These are phyloP conservation scores for Anser cygnoides DNA, from an alignment of 2,113 vertebrate species.

Conservation along the genomic window DNA sequence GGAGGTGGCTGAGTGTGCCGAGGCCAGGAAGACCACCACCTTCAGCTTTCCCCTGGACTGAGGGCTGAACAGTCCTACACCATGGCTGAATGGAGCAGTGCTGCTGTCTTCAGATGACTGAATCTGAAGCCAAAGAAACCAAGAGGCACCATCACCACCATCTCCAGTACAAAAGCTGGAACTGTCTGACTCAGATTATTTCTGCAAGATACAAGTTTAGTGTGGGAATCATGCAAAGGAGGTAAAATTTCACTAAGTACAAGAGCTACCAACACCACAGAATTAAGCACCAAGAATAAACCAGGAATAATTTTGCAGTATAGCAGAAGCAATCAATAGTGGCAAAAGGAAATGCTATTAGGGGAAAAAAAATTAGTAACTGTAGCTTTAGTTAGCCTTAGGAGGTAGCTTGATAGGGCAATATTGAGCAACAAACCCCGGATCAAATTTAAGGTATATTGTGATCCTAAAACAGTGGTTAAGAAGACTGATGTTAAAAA, in stretches of 20 bases:
- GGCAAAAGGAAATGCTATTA: not conserved
- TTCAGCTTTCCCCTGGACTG: not conserved
- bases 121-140: not conserved
- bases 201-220: not conserved
- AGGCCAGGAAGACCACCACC: not conserved
- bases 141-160: not conserved
- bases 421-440: not conserved
- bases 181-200: not conserved
- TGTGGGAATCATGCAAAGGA: not conserved
- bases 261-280: not conserved
- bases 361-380: not conserved
- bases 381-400: not conserved
- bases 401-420: not conserved
- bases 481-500: not conserved
- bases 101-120: not conserved
- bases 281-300: not conserved
- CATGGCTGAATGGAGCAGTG: not conserved
- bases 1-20: not conserved
- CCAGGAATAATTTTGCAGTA: not conserved
- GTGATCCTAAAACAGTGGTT: not conserved
- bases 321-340: not conserved
- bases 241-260: not conserved
- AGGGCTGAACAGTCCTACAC: not conserved
- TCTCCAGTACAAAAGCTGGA: not conserved
- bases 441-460: not conserved